Evolutionary conservation across 2,888 invertebrate genomes (phyloP).

Genomic region (Synanthedon tipuliformis): DNA sequence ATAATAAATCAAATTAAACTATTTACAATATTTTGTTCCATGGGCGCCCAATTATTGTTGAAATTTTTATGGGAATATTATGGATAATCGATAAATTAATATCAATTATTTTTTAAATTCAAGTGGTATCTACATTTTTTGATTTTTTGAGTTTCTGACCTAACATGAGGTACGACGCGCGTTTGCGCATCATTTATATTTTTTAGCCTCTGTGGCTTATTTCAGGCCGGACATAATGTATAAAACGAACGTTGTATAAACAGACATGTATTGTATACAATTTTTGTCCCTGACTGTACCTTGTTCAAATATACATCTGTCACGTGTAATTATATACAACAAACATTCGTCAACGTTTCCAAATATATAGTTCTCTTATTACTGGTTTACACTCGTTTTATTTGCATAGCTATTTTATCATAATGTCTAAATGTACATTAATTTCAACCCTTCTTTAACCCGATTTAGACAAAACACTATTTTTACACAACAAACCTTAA

Average conservation of each 20-base stretch:
- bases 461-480: constrained; percentile 58
- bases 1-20: too few species aligned
- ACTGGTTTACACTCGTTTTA: constrained; percentile 52
- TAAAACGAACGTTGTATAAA: background rate
- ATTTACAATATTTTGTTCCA: too few species aligned
- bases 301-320: constrained; percentile 56
- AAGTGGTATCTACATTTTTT: too few species aligned
- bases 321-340: constrained; percentile 52
- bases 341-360: constrained; percentile 62
- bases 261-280: constrained; percentile 12
- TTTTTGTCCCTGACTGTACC: constrained; percentile 21
- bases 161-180: too few species aligned
- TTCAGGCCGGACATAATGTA: too few species aligned
- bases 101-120: too few species aligned
- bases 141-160: too few species aligned
- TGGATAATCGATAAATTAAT: too few species aligned
- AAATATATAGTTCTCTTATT: constrained; percentile 60
- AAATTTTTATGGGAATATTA: too few species aligned
- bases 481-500: constrained; percentile 66
- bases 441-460: constrained; percentile 55
- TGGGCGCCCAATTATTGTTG: too few species aligned
- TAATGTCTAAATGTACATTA: constrained; percentile 61
- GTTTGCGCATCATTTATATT: too few species aligned
- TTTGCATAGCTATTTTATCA: constrained; percentile 56
- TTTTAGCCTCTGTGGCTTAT: too few species aligned